These are phyloP conservation scores for Urosaurus nigricauda DNA, from an alignment of 2,797 vertebrate species.

Conservation along the genomic window DNA sequence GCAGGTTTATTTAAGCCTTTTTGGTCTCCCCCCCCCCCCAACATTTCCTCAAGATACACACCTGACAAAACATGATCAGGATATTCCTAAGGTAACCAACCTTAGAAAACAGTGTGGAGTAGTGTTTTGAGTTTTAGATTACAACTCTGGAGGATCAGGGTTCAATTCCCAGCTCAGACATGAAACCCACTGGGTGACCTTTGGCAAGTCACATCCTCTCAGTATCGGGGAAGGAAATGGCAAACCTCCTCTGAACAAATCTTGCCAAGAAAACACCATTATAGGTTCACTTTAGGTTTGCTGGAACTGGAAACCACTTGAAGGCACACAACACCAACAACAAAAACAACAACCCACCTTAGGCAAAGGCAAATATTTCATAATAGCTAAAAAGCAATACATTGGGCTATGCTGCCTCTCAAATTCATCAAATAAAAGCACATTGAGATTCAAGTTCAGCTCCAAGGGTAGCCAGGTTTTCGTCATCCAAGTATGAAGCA, in stretches of 20 bases:
- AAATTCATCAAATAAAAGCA: neutral
- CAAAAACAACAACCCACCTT: neutral
- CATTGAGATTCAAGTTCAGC: neutral
- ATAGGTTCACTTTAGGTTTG: too few relatives aligned
- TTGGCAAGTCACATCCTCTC: too few relatives aligned
- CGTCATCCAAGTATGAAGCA: neutral
- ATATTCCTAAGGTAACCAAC: neutral
- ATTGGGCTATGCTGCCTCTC: neutral
- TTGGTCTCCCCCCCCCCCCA: too few relatives aligned
- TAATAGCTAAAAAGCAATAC: neutral
- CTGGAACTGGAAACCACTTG: too few relatives aligned
- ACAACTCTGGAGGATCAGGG: too few relatives aligned
- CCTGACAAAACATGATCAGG: neutral
- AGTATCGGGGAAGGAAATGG: too few relatives aligned
- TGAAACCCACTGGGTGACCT: too few relatives aligned
- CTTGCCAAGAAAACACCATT: too few relatives aligned
- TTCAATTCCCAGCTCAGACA: too few relatives aligned
- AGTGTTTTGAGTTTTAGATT: too few relatives aligned
- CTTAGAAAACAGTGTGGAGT: neutral
- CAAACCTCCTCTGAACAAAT: too few relatives aligned
- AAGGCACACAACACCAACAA: too few relatives aligned
- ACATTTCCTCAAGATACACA: neutral
- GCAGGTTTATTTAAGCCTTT: neutral
- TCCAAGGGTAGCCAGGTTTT: fast-evolving
- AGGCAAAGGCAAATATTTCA: neutral